Evolutionary conservation across 2,888 invertebrate genomes (phyloP).

Genomic region (Masnerella sp.): DNA sequence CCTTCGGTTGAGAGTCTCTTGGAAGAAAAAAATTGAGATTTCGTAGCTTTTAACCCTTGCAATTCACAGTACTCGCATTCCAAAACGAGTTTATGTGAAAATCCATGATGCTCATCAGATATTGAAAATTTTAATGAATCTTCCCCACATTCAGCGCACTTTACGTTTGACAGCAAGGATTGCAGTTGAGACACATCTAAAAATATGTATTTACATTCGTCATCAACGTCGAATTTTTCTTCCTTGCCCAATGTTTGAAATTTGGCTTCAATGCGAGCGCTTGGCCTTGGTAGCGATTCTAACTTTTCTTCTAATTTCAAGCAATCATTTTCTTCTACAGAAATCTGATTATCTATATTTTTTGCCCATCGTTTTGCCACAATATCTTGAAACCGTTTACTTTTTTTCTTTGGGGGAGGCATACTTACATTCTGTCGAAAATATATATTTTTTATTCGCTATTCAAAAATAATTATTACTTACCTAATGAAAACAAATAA

Average conservation of each 20-base stretch:
- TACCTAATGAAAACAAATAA: neutral
- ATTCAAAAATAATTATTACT: constrained; percentile 2
- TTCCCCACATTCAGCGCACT: constrained; percentile 17
- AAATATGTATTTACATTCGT: constrained; percentile 14
- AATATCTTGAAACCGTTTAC: neutral
- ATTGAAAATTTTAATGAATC: neutral
- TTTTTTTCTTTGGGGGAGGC: constrained; percentile 2
- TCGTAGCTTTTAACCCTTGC: constrained; percentile 2
- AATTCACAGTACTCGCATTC: constrained; percentile 5
- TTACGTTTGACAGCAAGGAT: constrained; percentile 10
- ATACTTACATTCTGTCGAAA: constrained; percentile 2
- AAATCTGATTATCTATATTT: neutral
- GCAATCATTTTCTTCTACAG: neutral
- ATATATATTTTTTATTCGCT: neutral
- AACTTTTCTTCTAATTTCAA: neutral
- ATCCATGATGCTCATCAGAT: constrained; percentile 2
- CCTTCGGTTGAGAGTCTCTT: neutral
- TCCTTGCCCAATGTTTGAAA: neutral
- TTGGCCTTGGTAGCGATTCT: neutral
- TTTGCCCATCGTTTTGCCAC: neutral
- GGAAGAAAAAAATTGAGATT: neutral
- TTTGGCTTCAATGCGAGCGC: constrained; percentile 2
- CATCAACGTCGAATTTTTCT: neutral
- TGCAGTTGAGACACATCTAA: constrained; percentile 3
- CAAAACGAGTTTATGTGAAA: constrained; percentile 4